Conservation (phyloP, 2,888 invertebrate genomes). For the Torymus auratus region DNA sequence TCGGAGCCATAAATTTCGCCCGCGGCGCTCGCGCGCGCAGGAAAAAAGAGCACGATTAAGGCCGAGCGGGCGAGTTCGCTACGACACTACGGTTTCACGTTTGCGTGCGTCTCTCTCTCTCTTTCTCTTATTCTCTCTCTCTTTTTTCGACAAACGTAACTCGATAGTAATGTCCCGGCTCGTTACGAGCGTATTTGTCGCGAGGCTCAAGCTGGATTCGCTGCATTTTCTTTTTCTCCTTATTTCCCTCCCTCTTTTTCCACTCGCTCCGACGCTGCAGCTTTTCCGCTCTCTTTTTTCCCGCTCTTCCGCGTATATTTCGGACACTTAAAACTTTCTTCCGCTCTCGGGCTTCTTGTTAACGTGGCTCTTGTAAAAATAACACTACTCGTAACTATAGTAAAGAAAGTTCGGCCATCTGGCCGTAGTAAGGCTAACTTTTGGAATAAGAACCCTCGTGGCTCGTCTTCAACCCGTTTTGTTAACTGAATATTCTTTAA, state of each 20-base stretch:
- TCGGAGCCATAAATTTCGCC: conserved; percentile 60
- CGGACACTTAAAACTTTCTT: conserved; percentile 54
- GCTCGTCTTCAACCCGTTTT: not conserved
- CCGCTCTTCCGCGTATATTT: conserved; percentile 37
- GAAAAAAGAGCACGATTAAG: conserved; percentile 46
- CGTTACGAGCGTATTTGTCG: conserved; percentile 54
- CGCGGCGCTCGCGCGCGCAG: not conserved
- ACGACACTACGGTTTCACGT: conserved; percentile 35
- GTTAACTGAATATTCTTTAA: not conserved
- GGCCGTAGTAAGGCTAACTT: conserved; percentile 17
- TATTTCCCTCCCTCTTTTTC: conserved; percentile 11
- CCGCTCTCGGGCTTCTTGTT: conserved; percentile 38
- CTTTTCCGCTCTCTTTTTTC: conserved; percentile 45
- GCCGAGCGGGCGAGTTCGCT: conserved; percentile 3
- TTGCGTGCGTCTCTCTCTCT: conserved; percentile 22
- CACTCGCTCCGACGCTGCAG: not conserved
- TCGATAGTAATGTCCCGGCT: conserved; percentile 49
- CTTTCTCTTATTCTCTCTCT: conserved; percentile 16
- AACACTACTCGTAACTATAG: conserved; percentile 38
- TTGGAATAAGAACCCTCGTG: conserved; percentile 29
- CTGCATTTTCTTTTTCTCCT: conserved; percentile 30
- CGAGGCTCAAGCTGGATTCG: conserved; percentile 37
- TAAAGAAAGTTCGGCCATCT: conserved; percentile 26
- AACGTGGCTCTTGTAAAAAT: conserved; percentile 42
- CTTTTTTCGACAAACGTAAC: conserved; percentile 40